These are phyloP conservation scores for Dascillus cervinus DNA, from an alignment of 2,888 invertebrate genomes.

Conservation along the genomic window DNA sequence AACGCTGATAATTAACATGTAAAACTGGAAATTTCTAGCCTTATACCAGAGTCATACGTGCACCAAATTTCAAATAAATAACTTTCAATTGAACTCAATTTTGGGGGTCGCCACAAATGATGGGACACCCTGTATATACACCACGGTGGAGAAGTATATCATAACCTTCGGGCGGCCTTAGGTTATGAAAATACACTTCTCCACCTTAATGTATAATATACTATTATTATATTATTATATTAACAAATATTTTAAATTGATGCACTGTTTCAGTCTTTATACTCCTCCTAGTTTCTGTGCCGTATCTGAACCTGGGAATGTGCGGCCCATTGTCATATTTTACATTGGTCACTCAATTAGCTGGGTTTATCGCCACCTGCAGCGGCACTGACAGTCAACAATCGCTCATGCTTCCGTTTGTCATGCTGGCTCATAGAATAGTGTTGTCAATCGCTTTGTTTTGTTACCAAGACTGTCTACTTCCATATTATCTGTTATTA, in stretches of 20 bases:
- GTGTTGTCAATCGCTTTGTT: slow-evolving; percentile 22
- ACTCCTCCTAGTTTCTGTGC: slow-evolving; percentile 3
- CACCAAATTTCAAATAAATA: no score
- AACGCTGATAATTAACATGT: no score
- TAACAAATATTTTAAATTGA: neutral
- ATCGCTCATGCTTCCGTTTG: slow-evolving; percentile 36
- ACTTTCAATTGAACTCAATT: no score
- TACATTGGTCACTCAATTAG: slow-evolving; percentile 34
- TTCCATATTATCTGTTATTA: slow-evolving; percentile 22
- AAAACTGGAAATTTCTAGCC: no score
- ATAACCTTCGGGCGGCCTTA: no score
- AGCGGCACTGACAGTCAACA: slow-evolving; percentile 33
- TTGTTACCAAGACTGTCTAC: slow-evolving; percentile 20
- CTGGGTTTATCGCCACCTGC: slow-evolving; percentile 28
- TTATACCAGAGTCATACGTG: no score
- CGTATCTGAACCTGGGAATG: slow-evolving; percentile 5
- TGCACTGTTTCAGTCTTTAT: slow-evolving; percentile 2
- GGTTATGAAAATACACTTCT: no score
- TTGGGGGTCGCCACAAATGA: no score
- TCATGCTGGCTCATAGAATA: slow-evolving; percentile 20
- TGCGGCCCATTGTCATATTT: slow-evolving; percentile 15
- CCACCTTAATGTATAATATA: no score
- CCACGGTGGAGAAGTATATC: no score
- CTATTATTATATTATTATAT: no score
- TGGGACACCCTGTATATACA: no score